Conservation (phyloP, 2,113 vertebrate genomes). For the Xiphorhynchus elegans region DNA sequence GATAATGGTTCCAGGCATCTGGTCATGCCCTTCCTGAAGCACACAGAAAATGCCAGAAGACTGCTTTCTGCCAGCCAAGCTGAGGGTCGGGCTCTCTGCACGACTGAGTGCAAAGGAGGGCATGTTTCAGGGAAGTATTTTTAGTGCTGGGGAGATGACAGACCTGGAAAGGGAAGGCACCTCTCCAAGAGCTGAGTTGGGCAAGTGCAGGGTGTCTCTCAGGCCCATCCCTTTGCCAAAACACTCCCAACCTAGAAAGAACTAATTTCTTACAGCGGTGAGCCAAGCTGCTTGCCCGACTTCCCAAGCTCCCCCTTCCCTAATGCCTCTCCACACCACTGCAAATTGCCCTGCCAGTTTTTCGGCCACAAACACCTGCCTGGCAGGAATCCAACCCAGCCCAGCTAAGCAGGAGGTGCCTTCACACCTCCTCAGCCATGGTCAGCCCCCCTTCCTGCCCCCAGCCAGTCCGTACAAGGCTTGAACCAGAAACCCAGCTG, state of each 20-base stretch:
- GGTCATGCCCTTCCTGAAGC: slow-evolving; percentile 16
- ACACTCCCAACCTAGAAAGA: background rate
- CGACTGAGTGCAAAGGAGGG: background rate
- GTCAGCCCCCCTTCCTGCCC: fast-evolving
- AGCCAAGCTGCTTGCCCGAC: background rate
- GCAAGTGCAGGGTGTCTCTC: background rate
- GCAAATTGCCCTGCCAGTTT: background rate
- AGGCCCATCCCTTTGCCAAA: background rate
- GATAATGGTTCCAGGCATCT: background rate
- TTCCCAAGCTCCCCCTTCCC: background rate
- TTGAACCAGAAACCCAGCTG: background rate
- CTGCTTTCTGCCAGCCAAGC: background rate
- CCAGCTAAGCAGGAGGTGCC: background rate
- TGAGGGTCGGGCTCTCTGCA: background rate
- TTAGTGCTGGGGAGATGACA: background rate
- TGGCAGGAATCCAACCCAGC: background rate
- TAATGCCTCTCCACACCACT: fast-evolving
- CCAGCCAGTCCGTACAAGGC: fast-evolving
- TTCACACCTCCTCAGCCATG: fast-evolving
- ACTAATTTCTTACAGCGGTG: background rate
- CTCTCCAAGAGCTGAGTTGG: background rate
- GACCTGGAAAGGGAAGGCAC: background rate
- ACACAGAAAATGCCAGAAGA: background rate
- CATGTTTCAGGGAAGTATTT: background rate
- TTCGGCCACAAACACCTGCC: background rate